Evolutionary conservation across 1,140 invertebrate species (phyloP), one percentile per base, ranked within the genome.

Genomic region (Maniola jurtina): DNA sequence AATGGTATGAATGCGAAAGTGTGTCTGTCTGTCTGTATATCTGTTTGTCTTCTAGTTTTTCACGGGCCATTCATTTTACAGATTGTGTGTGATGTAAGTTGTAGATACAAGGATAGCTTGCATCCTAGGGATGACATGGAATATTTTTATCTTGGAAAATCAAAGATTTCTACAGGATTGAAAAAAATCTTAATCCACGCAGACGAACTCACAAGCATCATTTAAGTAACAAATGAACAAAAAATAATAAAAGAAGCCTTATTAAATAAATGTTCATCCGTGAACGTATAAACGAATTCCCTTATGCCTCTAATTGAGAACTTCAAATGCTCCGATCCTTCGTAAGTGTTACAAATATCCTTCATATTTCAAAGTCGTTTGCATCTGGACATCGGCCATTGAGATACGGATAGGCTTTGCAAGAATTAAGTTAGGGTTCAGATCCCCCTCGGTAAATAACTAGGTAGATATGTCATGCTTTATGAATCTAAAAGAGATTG

Each of bases 281-380:
- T 40, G 14, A 45, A 42, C 25, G 10, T 25, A 16, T 48, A 40
- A 16, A 8, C 36, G 33, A 4, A 42, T 55, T 50, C 45, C 8
- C 13, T 66, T 66, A 66, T 63, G 71, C 66, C 63, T 47, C 59
- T 72, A 69, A 69, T 68, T 66, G 61, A 67, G 34, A 69, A 68
- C 40, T 50, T 57, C 61, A 60, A 50, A 63, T 65, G 64, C 56
- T 61, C 55, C 68, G 50, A n/a, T 64, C 58, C 57, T 48, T 15
- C 40, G 56, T 63, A 64, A 64, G 61, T 64, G 67, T 83, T 82
- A 89, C 78, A 83, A 90, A 90, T 89, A 90, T 80, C 80, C 74
- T 76, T 82, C 81, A 90, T 89, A 88, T 86, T 84, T 90, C 86
- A 89, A 86, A 89, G 88, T 89, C 88, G 72, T 79, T 79, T 82